Evolutionary conservation across 2,888 invertebrate genomes (phyloP), one percentile per base, ranked within the genome.

Genomic region (Cacoxenus indagator): DNA sequence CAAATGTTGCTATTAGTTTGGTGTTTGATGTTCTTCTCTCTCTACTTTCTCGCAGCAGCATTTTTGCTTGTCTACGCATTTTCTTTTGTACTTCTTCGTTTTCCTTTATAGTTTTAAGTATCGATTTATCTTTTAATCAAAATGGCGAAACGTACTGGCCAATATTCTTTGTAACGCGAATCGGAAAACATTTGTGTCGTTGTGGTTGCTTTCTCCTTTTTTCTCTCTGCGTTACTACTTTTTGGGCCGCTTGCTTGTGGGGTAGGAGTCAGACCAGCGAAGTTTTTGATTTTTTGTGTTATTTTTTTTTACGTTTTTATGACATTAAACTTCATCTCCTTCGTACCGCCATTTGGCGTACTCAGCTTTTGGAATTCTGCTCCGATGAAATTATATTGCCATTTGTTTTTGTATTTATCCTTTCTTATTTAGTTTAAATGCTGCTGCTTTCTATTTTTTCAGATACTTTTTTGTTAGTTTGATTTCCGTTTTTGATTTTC

Each of bases 371-470:
- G 19, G 17, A n/a, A 37, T 62, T 22, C 26, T 65, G 29, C 57
- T 24, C 17, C 17, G 8, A 14, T 66, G 59, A 46, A 54, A 11
- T 70, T 27, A 43, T 26, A 57, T 37, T 57, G 43, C 31, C 19
- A 14, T 57, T 45, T 55, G 51, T 54, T 55, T 64, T 51, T 65
- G 62, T 62, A 26, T 59, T 14, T 27, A 26, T 51, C 43, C 55
- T 46, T 24, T 71, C 71, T 75, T 78, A 59, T 68, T 54, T 68
- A 54, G 51, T 71, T 73, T 79, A 78, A 78, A 80, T 79, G 78
- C 77, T 73, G 65, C 46, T 64, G 64, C 64, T 59, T 48, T 17
- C 48, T 48, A 19, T 48, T 48, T n/a, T 31, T 5, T 55, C n/a
- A 5, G 19, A 24, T 27, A 24, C 55, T 62, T 24, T 59, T 59